Base-by-base conservation (phyloP, 2,797 vertebrate genomes). In the Typhlichthys eigenmanni region DNA sequence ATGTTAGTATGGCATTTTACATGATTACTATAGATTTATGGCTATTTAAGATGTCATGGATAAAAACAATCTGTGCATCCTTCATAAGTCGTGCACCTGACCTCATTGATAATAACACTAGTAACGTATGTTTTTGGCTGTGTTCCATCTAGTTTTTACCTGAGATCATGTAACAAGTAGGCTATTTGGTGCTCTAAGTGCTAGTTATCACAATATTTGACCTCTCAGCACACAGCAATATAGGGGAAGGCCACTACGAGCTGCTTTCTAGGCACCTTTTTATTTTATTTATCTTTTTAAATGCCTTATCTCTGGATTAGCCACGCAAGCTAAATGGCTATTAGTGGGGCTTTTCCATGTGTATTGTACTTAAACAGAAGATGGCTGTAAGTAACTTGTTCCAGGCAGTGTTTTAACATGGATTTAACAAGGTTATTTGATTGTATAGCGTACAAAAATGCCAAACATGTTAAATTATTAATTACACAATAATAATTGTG, bases 221-320 rank as follows among this genome's bases (percentile, higher is more conserved):
- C 53, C 53, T 55, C 38, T 10, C 2, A 9, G 32, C 12, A 45
- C 11, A 2, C 13, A 17, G 5, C 7, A 16, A 51, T 47, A 19
- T 43, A 19, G 4, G 56, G 45, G 45, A 53, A 61, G 49, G 60
- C 34, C 0, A 12, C 12, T 19, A 4, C 10, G 16, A 0, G 17
- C 38, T 50, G 13, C 1, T 61, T 68, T 34, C 46, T 56, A 52
- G 52, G 51, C 51, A 3, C 24, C 24, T 29, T 47, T 47, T 4
- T 4, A 10, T 47, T 47, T 47, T 67, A 54, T 49, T 64, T 50
- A 58, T 58, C 46, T 66, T 52, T 66, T 52, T 13, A 1, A 59
- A 55, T 48, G 38, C 47, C 50, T 55, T 51, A 16, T 57, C 48
- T 16, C 16, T 16, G 11, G 17, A 49, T 43, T 43, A 24, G 50